These are phyloP conservation scores for Stratiomys singularior DNA, from an alignment of 2,888 invertebrate species.

Conservation along the genomic window DNA sequence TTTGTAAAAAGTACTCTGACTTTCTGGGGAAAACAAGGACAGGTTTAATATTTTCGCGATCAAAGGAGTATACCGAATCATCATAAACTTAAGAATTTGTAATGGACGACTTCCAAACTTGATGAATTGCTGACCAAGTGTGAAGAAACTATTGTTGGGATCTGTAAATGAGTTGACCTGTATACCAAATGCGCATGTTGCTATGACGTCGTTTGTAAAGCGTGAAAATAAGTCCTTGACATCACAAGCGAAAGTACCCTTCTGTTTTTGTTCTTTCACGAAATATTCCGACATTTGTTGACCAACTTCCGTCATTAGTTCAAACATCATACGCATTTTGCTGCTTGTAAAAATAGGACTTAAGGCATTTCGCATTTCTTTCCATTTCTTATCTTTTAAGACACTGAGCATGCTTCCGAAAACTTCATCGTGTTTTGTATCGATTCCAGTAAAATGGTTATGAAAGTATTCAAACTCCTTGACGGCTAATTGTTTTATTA, in stretches of 20 bases:
- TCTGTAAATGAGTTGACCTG: slow-evolving; percentile 67
- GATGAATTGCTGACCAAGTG: slow-evolving; percentile 64
- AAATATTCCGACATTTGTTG: slow-evolving; percentile 61
- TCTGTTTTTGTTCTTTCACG: slow-evolving; percentile 65
- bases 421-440: slow-evolving; percentile 64
- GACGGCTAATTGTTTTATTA: slow-evolving; percentile 65
- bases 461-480: slow-evolving; percentile 67
- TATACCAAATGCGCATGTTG: slow-evolving; percentile 68
- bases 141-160: slow-evolving; percentile 66
- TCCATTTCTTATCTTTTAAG: slow-evolving; percentile 47
- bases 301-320: slow-evolving; percentile 48
- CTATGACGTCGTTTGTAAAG: slow-evolving; percentile 63
- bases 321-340: slow-evolving; percentile 51
- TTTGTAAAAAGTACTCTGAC: slow-evolving; percentile 7
- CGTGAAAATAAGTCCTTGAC: slow-evolving; percentile 47
- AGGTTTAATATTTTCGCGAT: neutral
- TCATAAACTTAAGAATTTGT: slow-evolving; percentile 1
- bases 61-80: slow-evolving; percentile 15
- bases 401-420: slow-evolving; percentile 60
- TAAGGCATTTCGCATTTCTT: slow-evolving; percentile 48
- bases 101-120: slow-evolving; percentile 55
- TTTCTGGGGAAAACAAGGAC: neutral
- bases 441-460: slow-evolving; percentile 61
- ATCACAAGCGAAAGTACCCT: slow-evolving; percentile 49
- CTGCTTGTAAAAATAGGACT: slow-evolving; percentile 50